A percentile compares a stretch with the other conserved stretches of the same genome.
phyloP scores from a whole-genome alignment of 2,113 vertebrate species.

The Colossoma macropomum region DNA sequence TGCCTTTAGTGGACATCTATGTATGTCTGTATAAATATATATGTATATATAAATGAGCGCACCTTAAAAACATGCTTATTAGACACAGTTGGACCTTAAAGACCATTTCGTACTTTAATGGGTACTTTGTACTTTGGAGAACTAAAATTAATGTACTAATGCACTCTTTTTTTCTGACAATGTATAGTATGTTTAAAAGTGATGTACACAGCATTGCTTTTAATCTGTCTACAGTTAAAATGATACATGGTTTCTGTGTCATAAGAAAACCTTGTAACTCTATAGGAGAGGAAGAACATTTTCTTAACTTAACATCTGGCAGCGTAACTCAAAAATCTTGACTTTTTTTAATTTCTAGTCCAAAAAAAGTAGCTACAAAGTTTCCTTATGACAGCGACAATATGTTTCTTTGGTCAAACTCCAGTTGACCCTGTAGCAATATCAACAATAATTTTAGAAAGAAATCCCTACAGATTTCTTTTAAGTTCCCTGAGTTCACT shows the following conservation, averaged over 20 bases:
- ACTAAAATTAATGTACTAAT: too few relatives aligned
- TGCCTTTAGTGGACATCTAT: too few relatives aligned
- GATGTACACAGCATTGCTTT: too few relatives aligned
- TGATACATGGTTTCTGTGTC: conserved; percentile 3
- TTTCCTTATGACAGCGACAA: not conserved
- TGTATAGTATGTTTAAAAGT: too few relatives aligned
- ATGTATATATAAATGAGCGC: too few relatives aligned
- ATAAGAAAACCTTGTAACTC: not conserved
- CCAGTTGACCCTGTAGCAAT: conserved; percentile 18
- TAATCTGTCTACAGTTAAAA: not conserved
- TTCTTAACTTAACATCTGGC: not conserved
- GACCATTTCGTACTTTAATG: too few relatives aligned
- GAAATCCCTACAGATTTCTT: not conserved
- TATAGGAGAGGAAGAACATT: too few relatives aligned
- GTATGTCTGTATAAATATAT: too few relatives aligned
- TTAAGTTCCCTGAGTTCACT: conserved; percentile 6
- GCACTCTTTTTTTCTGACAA: too few relatives aligned
- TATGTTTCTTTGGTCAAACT: conserved; percentile 31
- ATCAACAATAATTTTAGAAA: conserved; percentile 15
- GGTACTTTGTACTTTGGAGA: too few relatives aligned
- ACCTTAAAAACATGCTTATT: too few relatives aligned
- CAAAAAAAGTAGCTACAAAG: not conserved
- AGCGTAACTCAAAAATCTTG: not conserved
- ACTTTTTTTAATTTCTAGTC: not conserved
- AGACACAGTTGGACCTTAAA: too few relatives aligned